These are phyloP conservation scores for Grus americana DNA, from an alignment of 2,113 vertebrate genomes.

Conservation along the genomic window DNA sequence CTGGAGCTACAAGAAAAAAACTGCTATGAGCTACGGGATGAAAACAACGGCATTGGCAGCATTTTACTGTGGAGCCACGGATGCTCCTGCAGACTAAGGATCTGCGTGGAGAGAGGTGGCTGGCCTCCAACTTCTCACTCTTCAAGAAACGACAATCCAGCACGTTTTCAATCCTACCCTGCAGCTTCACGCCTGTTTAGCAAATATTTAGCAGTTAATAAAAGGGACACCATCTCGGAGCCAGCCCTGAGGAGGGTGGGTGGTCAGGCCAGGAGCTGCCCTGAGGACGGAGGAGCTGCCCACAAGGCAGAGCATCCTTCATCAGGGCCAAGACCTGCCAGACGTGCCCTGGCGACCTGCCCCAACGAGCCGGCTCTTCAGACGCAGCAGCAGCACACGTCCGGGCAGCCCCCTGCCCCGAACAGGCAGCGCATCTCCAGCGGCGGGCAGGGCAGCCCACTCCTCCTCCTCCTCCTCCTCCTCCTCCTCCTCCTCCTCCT, in stretches of 20 bases:
- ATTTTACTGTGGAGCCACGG: neutral
- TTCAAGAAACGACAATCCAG: neutral
- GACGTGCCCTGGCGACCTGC: no score
- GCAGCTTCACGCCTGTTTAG: neutral
- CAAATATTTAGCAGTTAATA: neutral
- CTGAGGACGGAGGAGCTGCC: neutral
- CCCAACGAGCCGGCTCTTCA: no score
- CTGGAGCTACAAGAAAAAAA: neutral
- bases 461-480: no score
- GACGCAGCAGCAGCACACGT: fast-evolving
- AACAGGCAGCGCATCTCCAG: no score
- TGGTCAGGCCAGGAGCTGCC: neutral
- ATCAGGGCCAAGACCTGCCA: no score
- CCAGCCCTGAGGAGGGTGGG: neutral
- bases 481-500: no score
- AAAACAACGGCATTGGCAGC: neutral
- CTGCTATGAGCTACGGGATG: no score
- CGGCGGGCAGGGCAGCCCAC: neutral
- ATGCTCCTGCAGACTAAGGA: neutral
- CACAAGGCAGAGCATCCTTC: neutral
- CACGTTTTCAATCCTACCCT: neutral
- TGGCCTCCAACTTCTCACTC: neutral
- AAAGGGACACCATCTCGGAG: neutral
- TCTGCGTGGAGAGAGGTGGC: fast-evolving
- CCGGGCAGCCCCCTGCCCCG: neutral